phyloP scores from a whole-genome alignment of 2,888 invertebrate genomes.

The Euproctis similis region DNA sequence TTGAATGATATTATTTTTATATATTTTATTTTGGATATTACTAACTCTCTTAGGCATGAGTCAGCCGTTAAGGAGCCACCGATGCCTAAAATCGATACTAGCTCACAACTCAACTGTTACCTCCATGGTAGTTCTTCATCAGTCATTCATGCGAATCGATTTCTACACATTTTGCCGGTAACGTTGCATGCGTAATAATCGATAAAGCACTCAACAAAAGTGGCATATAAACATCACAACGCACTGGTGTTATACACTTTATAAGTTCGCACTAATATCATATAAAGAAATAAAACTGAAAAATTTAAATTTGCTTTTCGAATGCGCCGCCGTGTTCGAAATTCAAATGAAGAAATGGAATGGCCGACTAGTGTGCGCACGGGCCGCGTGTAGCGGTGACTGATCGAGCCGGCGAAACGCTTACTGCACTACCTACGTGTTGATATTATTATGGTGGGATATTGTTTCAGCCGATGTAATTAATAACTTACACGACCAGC shows the following conservation, averaged over 20 bases:
- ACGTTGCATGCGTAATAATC: slow-evolving; percentile 18
- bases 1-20: too few species aligned
- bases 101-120: slow-evolving; percentile 40
- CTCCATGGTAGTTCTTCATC: slow-evolving; percentile 46
- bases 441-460: slow-evolving; percentile 42
- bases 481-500: too few species aligned
- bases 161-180: slow-evolving; percentile 52
- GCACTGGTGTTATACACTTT: slow-evolving; percentile 24
- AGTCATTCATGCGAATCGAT: slow-evolving; percentile 51
- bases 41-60: slow-evolving; percentile 43
- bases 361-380: slow-evolving; percentile 39
- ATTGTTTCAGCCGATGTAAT: slow-evolving; percentile 34
- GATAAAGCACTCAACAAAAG: slow-evolving; percentile 16
- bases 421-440: slow-evolving; percentile 23
- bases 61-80: slow-evolving; percentile 49
- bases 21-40: slow-evolving; percentile 18
- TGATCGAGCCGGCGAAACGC: slow-evolving; percentile 23
- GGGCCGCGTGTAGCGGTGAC: slow-evolving; percentile 43
- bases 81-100: slow-evolving; percentile 54
- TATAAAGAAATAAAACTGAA: slow-evolving; percentile 16
- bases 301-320: slow-evolving; percentile 10
- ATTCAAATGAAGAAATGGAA: slow-evolving; percentile 26
- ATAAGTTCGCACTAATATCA: slow-evolving; percentile 21
- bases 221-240: slow-evolving; percentile 7
- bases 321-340: slow-evolving; percentile 29